phyloP scores from a whole-genome alignment of 64 coral and sea anemone genomes.

The Orbicella faveolata region DNA sequence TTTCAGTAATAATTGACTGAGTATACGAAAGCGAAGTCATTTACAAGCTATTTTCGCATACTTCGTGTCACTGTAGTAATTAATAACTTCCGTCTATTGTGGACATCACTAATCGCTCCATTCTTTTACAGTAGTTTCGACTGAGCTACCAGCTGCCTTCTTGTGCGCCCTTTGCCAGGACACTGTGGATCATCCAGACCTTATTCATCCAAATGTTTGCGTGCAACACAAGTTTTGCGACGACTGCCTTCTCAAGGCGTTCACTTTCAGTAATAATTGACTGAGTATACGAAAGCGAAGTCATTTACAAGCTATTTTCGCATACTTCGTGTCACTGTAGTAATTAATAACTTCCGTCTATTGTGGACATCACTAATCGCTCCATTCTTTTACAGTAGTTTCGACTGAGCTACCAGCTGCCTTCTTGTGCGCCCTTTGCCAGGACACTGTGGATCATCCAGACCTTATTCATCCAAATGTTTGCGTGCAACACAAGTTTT shows the following conservation, averaged over 20 bases:
- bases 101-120: neutral
- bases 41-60: too few relatives aligned
- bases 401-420: neutral
- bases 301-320: too few relatives aligned
- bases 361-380: neutral
- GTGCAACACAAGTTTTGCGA: constrained; percentile 12
- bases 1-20: too few relatives aligned
- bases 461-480: neutral
- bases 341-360: neutral
- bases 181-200: neutral
- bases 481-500: constrained; percentile 8
- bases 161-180: constrained; percentile 6
- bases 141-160: neutral
- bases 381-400: neutral
- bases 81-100: neutral
- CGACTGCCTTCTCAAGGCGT: neutral
- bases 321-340: too few relatives aligned
- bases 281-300: too few relatives aligned
- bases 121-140: neutral
- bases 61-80: neutral
- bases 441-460: neutral
- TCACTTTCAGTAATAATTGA: too few relatives aligned
- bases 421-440: neutral
- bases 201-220: neutral
- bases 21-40: too few relatives aligned